Evolutionary conservation across 1,140 invertebrate species (phyloP), one percentile per base, ranked within the genome.

Genomic region (Cherax destructor): DNA sequence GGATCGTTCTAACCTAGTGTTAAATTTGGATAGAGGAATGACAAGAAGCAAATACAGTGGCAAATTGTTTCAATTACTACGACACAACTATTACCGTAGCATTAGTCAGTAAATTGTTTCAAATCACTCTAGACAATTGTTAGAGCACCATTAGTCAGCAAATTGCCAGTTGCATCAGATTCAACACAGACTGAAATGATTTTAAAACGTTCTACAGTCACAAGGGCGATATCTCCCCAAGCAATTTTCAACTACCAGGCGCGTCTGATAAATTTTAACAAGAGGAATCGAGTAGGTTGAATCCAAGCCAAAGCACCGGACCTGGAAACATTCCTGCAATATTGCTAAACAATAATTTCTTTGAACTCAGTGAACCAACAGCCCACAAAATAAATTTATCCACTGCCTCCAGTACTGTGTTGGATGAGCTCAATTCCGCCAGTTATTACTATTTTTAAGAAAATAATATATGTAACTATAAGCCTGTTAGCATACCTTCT

Each of bases 371-470:
- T 24, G 50, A 4, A 21, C 78, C 78, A 21, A 49, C 50, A 80
- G 21, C 1, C 16, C 78, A 80, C 3, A 80, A 47, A 47, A 80
- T 80, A 80, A 80, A 80, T 11, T 52, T 80, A 52, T 80, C 78
- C 24, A 80, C 52, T 1, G 50, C 24, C n/a, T 47, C 78, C 2
- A 80, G 50, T 80, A 47, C 24, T 47, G 78, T 80, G 6, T 49
- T 49, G 47, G 78, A 24, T 21, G 78, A 49, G 49, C 78, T 78
- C 11, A 80, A 24, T 10, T 24, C 30, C 30, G 78, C 78, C 21
- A 80, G 30, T 10, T 24, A 47, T 1, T 7, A 21, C 21, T 49
- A 24, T 21, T 80, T 80, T 21, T 1, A 49, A 6, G 50, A 80
- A 80, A 80, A 47, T 80, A 47, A 52, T 47, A 4, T 24, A 47